Evolutionary conservation across 2,888 invertebrate species (phyloP).

Genomic region (Acleris cristana): DNA sequence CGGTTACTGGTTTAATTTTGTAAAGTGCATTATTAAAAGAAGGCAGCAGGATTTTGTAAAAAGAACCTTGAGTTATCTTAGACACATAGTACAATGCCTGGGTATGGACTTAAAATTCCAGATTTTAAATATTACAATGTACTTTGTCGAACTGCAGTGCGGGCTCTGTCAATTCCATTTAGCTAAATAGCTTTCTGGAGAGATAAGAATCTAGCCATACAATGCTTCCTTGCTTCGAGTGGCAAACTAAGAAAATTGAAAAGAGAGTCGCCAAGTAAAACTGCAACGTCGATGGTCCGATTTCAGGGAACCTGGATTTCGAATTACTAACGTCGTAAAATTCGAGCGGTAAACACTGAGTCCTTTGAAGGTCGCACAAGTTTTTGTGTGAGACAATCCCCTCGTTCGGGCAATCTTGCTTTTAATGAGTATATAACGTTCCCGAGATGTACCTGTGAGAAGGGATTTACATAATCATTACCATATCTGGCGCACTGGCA

Average conservation of each 20-base stretch:
- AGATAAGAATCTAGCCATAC: slow-evolving; percentile 83
- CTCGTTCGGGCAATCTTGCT: slow-evolving; percentile 78
- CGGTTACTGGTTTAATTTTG: slow-evolving; percentile 61
- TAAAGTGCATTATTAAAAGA: slow-evolving; percentile 68
- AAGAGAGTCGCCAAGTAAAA: slow-evolving; percentile 80
- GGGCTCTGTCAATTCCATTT: slow-evolving; percentile 84
- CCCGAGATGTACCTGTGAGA: slow-evolving; percentile 81
- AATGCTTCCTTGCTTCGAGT: slow-evolving; percentile 77
- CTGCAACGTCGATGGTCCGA: slow-evolving; percentile 76
- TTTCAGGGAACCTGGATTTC: slow-evolving; percentile 76
- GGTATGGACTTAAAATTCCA: slow-evolving; percentile 78
- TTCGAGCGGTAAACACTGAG: slow-evolving; percentile 72
- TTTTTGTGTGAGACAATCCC: slow-evolving; percentile 74
- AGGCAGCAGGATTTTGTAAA: slow-evolving; percentile 54
- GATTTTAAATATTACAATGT: slow-evolving; percentile 83
- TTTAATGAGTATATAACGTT: slow-evolving; percentile 83
- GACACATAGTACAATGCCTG: slow-evolving; percentile 73
- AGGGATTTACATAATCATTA: slow-evolving; percentile 84
- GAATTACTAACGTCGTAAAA: slow-evolving; percentile 76
- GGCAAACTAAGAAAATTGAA: slow-evolving; percentile 83
- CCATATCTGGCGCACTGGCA: slow-evolving; percentile 83
- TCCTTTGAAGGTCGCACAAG: slow-evolving; percentile 58
- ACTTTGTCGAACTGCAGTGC: slow-evolving; percentile 83
- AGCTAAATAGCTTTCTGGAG: slow-evolving; percentile 82
- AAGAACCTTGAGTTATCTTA: slow-evolving; percentile 65